A percentile compares a stretch with the other conserved stretches of the same genome.
Conservation (phyloP, 2,797 vertebrate genomes). For the Petrocephalus schoutedeni region DNA sequence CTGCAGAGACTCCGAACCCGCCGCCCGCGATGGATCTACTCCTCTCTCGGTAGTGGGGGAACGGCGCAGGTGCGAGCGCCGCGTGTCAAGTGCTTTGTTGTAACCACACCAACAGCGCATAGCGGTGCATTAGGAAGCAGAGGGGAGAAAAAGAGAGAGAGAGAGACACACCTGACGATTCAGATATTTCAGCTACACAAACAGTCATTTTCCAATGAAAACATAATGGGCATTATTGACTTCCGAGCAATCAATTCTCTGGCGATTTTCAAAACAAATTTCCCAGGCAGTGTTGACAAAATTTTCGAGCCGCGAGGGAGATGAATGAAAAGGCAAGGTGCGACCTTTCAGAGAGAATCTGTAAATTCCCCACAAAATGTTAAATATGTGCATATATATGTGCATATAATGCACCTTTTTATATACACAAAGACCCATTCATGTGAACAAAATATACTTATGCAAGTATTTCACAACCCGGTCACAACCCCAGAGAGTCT, state of each 20-base stretch:
- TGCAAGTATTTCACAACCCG: background rate
- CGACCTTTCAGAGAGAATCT: conserved; percentile 7
- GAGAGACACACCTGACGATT: background rate
- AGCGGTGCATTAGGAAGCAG: background rate
- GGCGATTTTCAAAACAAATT: conserved; percentile 14
- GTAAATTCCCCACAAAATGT: background rate
- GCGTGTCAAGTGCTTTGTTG: conserved; percentile 39
- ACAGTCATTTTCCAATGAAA: conserved; percentile 32
- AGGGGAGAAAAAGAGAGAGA: background rate
- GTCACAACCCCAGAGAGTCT: background rate
- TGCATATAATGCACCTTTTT: background rate
- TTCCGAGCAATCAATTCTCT: conserved; percentile 9
- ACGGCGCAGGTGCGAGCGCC: conserved; percentile 38
- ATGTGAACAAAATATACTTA: background rate
- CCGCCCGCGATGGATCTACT: conserved; percentile 41
- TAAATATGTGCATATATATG: background rate
- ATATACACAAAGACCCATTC: background rate
- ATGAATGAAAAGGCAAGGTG: background rate
- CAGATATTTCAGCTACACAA: conserved; percentile 24
- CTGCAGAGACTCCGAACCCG: conserved; percentile 34
- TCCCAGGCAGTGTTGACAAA: background rate
- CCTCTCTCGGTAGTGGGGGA: conserved; percentile 44
- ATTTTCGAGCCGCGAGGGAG: background rate
- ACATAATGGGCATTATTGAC: conserved; percentile 15
- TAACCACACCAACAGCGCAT: conserved; percentile 32